Conservation (phyloP, 2,888 invertebrate species). For the Parthenolecanium corni region DNA sequence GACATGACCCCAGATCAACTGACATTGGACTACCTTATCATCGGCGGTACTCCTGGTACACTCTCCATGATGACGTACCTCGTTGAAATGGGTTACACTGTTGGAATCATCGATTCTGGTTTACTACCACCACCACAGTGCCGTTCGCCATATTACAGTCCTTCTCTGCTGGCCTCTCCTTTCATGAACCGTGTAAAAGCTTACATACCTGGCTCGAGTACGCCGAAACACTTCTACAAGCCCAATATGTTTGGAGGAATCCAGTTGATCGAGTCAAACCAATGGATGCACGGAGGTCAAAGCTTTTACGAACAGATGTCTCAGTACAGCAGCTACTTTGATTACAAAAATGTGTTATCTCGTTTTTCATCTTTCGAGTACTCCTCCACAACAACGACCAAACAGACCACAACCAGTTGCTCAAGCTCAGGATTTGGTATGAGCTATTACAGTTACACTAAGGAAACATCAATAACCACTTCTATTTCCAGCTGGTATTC, state of each 20-base stretch:
- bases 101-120: not conserved
- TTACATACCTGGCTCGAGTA: not conserved
- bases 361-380: not conserved
- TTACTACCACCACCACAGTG: not conserved
- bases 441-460: not conserved
- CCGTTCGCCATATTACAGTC: slow-evolving; percentile 3
- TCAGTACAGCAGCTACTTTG: not conserved
- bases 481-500: not conserved
- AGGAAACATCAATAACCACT: not conserved
- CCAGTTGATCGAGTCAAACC: not conserved
- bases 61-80: not conserved
- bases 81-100: not conserved
- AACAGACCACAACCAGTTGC: not conserved
- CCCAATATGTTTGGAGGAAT: not conserved
- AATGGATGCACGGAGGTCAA: not conserved
- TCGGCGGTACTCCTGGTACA: not conserved
- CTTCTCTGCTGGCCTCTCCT: not conserved
- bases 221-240: not conserved
- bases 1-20: not conserved
- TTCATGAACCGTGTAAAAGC: not conserved
- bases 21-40: not conserved
- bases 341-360: not conserved
- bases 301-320: not conserved
- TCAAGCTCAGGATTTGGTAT: not conserved
- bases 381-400: not conserved